These are phyloP conservation scores for Ailurus styani DNA, from an alignment of 2,113 vertebrate species.

Conservation along the genomic window DNA sequence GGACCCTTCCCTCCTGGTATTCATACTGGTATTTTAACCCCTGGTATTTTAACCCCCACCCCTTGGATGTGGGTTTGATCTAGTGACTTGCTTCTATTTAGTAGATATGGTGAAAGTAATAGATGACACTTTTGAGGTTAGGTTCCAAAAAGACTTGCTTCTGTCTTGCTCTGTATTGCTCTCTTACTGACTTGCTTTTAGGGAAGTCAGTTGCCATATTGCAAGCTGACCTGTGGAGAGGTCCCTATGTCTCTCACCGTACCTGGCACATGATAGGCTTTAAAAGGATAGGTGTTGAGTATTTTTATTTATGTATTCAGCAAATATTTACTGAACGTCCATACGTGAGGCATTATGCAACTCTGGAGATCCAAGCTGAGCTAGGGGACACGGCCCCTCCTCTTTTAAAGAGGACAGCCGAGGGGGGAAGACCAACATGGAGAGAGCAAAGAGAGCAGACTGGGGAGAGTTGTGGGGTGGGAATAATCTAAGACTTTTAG, in stretches of 20 bases:
- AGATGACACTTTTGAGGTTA: neutral
- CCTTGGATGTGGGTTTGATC: neutral
- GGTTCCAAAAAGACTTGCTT: neutral
- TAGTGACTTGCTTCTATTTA: neutral
- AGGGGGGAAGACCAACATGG: too few species aligned
- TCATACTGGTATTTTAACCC: neutral
- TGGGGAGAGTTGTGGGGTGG: neutral
- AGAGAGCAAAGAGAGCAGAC: neutral
- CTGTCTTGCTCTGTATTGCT: neutral
- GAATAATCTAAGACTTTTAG: neutral
- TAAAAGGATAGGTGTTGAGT: neutral
- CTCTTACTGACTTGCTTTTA: neutral
- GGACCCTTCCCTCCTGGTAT: neutral
- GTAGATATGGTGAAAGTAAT: neutral
- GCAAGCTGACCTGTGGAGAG: neutral
- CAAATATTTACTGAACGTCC: neutral
- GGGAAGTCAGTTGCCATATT: neutral
- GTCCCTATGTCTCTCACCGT: neutral
- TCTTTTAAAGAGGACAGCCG: neutral
- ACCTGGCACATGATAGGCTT: neutral
- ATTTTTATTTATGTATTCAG: neutral
- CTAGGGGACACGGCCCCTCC: neutral
- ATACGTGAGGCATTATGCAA: rapidly evolving
- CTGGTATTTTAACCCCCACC: neutral
- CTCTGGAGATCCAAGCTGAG: neutral